These are phyloP conservation scores for Tachyglossus aculeatus DNA, from an alignment of 2,797 vertebrate species.

Conservation along the genomic window DNA sequence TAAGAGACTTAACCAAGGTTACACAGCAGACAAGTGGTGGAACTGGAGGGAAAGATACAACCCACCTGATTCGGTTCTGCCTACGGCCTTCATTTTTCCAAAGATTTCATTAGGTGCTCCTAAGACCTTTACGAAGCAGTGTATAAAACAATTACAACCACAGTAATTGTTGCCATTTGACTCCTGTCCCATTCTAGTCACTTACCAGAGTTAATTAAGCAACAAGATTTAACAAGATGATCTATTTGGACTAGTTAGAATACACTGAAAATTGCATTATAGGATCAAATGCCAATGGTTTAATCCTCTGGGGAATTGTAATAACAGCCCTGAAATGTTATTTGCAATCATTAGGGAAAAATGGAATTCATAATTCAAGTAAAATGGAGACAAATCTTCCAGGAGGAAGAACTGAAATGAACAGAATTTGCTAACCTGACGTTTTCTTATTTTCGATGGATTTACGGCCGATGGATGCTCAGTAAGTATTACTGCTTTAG, in stretches of 20 bases:
- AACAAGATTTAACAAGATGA: slow-evolving; percentile 26
- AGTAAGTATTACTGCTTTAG: no score
- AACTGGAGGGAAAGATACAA: no score
- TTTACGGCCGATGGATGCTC: no score
- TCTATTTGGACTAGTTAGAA: slow-evolving; percentile 23
- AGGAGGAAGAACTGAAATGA: no score
- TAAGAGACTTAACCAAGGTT: no score
- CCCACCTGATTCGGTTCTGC: no score
- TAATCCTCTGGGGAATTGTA: slow-evolving; percentile 44
- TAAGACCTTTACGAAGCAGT: neutral
- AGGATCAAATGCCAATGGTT: slow-evolving; percentile 31
- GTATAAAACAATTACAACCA: slow-evolving; percentile 1
- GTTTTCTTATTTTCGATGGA: no score
- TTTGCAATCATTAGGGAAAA: slow-evolving; percentile 24
- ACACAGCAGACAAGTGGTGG: no score
- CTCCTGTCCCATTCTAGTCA: slow-evolving; percentile 17
- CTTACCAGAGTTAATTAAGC: slow-evolving; percentile 35
- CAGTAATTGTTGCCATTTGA: neutral
- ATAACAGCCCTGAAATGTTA: slow-evolving; percentile 43
- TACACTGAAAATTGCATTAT: neutral
- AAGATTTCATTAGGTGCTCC: neutral
- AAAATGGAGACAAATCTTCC: no score
- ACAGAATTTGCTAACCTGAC: no score
- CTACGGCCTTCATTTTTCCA: no score
- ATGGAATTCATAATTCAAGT: slow-evolving; percentile 40